Percentiles rank a stretch among this genome's conserved stretches.
Evolutionary conservation across 2,888 invertebrate genomes (phyloP).

Genomic region (Tetanocera ferruginea): DNA sequence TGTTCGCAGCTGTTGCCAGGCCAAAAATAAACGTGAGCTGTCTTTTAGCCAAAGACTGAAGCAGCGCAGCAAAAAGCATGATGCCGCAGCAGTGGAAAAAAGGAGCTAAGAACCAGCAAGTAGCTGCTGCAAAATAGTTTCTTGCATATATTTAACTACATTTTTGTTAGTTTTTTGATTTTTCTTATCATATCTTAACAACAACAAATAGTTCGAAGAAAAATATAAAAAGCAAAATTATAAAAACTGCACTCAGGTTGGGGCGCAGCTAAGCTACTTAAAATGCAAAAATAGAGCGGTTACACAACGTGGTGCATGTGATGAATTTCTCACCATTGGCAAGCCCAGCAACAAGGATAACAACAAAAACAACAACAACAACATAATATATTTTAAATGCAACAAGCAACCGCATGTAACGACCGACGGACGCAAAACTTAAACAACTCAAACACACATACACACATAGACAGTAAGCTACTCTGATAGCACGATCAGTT

Average conservation of each 20-base stretch:
- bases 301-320: constrained; percentile 2
- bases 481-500: not conserved
- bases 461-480: not conserved
- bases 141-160: not conserved
- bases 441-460: not conserved
- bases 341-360: not conserved
- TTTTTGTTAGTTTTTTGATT: not conserved
- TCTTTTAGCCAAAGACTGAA: not conserved
- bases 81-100: not conserved
- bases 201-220: not conserved
- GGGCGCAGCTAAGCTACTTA: not conserved
- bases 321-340: not conserved
- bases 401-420: constrained; percentile 9
- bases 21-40: not conserved
- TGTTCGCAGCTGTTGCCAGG: not conserved
- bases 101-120: not conserved
- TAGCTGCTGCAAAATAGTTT: not conserved
- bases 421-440: not conserved
- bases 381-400: constrained; percentile 8
- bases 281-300: not conserved
- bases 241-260: not conserved
- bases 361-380: not conserved
- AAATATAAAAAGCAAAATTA: not conserved
- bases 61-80: not conserved
- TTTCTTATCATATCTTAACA: not conserved